Conservation (phyloP, 1,140 invertebrate genomes). For the Physella acuta region DNA sequence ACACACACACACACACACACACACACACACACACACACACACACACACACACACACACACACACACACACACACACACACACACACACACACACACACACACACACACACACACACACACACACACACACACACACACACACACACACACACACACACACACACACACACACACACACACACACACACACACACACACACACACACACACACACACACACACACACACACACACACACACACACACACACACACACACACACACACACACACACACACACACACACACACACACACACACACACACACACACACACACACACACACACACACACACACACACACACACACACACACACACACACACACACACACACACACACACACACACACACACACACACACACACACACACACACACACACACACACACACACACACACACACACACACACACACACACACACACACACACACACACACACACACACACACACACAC, state of each 20-base stretch:
- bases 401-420: not conserved
- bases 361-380: not conserved
- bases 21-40: not conserved
- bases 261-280: not conserved
- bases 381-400: not conserved
- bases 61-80: not conserved
- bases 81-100: not conserved
- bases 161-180: not conserved
- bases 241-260: not conserved
- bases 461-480: not conserved
- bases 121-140: not conserved
- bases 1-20: not conserved
- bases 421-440: not conserved
- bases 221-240: not conserved
- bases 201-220: not conserved
- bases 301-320: not conserved
- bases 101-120: not conserved
- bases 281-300: not conserved
- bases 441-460: not conserved
- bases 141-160: not conserved
- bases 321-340: not conserved
- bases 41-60: not conserved
- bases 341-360: not conserved
- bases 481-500: no score
- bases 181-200: not conserved